Percentiles rank a stretch among this genome's conserved stretches.
These are phyloP conservation scores for Schlechtendalia chinensis DNA, from an alignment of 1,140 invertebrate genomes.

Conservation along the genomic window DNA sequence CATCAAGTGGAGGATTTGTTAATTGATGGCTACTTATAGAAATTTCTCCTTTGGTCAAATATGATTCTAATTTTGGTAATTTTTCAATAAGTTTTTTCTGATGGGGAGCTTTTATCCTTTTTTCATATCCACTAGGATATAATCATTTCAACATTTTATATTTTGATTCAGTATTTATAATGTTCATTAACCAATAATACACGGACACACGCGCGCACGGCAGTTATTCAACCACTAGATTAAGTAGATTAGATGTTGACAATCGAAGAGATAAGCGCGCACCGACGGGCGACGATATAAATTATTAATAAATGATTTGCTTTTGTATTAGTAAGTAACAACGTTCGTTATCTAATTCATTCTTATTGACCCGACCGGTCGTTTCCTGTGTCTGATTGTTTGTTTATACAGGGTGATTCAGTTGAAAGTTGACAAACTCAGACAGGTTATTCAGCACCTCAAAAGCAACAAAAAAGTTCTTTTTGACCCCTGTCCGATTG, in stretches of 20 bases:
- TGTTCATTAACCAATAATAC: too few species aligned
- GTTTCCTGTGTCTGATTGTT: slow-evolving; percentile 2
- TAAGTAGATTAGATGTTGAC: slow-evolving; percentile 7
- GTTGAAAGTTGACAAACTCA: too few species aligned
- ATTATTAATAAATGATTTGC: too few species aligned
- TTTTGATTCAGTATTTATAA: neutral
- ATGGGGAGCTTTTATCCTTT: neutral
- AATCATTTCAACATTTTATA: too few species aligned
- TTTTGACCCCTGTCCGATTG: too few species aligned
- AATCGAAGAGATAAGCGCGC: slow-evolving; percentile 2
- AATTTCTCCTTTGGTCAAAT: neutral
- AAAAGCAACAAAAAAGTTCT: too few species aligned
- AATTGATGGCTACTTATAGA: slow-evolving; percentile 9
- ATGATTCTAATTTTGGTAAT: slow-evolving; percentile 21
- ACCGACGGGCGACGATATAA: neutral
- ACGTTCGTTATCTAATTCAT: slow-evolving; percentile 16
- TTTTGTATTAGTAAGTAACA: too few species aligned
- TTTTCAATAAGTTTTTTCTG: slow-evolving; percentile 10
- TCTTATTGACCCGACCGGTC: neutral
- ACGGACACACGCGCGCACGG: neutral
- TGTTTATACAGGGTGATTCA: neutral
- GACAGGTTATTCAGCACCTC: too few species aligned
- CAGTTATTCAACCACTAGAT: too few species aligned
- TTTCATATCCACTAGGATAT: slow-evolving; percentile 19
- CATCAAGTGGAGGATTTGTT: slow-evolving; percentile 1